Conservation (phyloP, 2,113 vertebrate genomes). For the Dasyornis broadbenti region DNA sequence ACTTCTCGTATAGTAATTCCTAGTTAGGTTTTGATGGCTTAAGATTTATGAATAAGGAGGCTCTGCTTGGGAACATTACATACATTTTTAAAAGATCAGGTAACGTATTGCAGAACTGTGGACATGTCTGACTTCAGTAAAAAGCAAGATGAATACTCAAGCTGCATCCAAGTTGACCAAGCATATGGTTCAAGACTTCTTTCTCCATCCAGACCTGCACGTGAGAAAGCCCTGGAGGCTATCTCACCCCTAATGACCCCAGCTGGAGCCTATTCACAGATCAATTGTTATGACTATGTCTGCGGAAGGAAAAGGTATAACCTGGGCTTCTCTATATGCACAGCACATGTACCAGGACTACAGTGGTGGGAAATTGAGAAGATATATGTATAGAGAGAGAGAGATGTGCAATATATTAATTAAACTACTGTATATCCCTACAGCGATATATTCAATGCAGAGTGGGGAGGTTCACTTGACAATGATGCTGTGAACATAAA, state of each 20-base stretch:
- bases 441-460: neutral
- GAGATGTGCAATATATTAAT: neutral
- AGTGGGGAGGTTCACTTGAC: neutral
- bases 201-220: neutral
- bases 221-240: neutral
- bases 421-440: neutral
- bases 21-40: neutral
- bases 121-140: slow-evolving; percentile 10
- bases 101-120: slow-evolving; percentile 14
- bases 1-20: neutral
- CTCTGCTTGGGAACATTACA: neutral
- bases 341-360: neutral
- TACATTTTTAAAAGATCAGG: neutral
- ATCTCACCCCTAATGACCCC: neutral
- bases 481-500: neutral
- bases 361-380: neutral
- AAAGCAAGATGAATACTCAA: neutral
- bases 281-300: neutral
- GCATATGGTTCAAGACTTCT: neutral
- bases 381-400: no score
- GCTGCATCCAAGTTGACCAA: fast-evolving
- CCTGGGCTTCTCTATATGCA: neutral
- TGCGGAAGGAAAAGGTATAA: neutral
- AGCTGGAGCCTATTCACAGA: neutral
- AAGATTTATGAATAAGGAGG: neutral